Evolutionary conservation across 2,888 invertebrate genomes (phyloP).

Genomic region (Chaitophorus viminalis): DNA sequence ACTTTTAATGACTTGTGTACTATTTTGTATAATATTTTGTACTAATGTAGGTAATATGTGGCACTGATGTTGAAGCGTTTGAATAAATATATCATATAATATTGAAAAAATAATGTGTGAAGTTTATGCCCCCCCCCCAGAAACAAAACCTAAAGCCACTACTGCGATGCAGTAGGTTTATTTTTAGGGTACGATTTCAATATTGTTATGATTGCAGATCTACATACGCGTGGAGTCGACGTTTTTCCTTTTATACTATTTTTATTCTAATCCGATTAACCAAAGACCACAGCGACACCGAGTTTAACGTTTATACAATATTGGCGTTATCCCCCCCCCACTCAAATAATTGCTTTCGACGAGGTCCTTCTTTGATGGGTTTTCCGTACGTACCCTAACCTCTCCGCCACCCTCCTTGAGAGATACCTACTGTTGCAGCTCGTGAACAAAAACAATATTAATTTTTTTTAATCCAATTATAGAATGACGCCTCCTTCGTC

Average conservation of each 20-base stretch:
- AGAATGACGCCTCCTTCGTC: background rate
- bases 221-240: background rate
- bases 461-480: conserved; percentile 1
- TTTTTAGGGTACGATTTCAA: background rate
- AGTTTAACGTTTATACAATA: background rate
- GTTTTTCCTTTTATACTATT: background rate
- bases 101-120: too few relatives aligned
- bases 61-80: too few relatives aligned
- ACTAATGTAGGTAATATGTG: too few relatives aligned
- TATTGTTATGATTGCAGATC: background rate
- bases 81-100: too few relatives aligned
- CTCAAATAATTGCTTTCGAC: background rate
- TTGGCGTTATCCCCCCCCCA: background rate
- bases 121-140: too few relatives aligned
- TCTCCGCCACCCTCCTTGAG: too few relatives aligned
- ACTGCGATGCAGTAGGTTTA: background rate
- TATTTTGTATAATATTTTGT: too few relatives aligned
- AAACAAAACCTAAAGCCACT: too few relatives aligned
- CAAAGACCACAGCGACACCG: conserved; percentile 2
- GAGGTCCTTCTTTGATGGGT: background rate
- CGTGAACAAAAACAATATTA: background rate
- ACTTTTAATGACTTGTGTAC: too few relatives aligned
- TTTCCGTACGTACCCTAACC: background rate
- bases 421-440: background rate
- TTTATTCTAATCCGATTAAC: conserved; percentile 5